Base-by-base conservation (phyloP, 1,140 invertebrate genomes). In the Plectus sambesii region DNA sequence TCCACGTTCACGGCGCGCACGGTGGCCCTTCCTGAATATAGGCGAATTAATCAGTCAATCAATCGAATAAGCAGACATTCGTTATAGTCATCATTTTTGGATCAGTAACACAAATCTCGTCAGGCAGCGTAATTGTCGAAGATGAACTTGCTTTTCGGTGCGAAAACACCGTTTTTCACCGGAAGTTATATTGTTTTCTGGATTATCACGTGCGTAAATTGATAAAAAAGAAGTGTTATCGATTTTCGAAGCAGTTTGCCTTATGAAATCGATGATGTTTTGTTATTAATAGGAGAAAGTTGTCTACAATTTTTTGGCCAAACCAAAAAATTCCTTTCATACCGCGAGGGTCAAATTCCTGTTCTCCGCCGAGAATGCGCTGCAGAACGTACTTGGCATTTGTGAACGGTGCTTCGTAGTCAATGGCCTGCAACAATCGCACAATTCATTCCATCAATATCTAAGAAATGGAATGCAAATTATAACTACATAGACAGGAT, bases 311-410 rank as follows among this genome's bases (percentile, higher is more conserved):
- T 27, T 20, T 35, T 15, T 50, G 15, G 17, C 15, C 8, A 55
- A 25, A 12, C 15, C 6, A 12, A 43, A 27, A 5, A 9, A 15
- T n/a, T 54, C n/a, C 20, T 12, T n/a, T 22, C 2, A 9, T 12
- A 56, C 4, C 17, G 8, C 9, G n/a, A n/a, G n/a, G n/a, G n/a
- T n/a, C n/a, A n/a, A n/a, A 22, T 38, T 71, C 69, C 26, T 70
- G 62, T 55, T 66, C 57, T 33, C 67, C 64, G 52, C 70, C 69
- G 50, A 76, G 56, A 46, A 74, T 72, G 54, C 73, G 65, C 36
- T 76, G 70, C 3, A 76, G 58, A 47, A 70, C 72, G 54, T 76
- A 76, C 57, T 76, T 76, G 2, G 64, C 70, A 54, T 69, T 70
- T 22, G 69, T 63, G 24, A 61, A 70, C 37, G 60, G 60, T 52